A percentile compares a stretch with the other conserved stretches of the same genome.
Conservation (phyloP, 2,797 vertebrate genomes). For the Phalloptychus januarius region DNA sequence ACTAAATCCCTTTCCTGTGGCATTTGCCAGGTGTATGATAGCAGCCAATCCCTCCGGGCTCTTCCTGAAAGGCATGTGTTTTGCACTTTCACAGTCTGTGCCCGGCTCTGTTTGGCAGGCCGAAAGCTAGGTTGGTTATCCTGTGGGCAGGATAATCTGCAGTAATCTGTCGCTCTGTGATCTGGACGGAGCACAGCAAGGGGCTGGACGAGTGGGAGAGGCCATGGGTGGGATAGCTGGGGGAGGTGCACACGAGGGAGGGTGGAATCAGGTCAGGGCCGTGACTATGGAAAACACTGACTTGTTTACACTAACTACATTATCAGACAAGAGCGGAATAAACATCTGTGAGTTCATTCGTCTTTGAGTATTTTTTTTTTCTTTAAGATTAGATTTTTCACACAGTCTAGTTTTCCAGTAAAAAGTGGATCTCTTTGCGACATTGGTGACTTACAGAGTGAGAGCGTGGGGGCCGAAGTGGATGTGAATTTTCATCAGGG, state of each 20-base stretch:
- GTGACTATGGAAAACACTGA: slow-evolving; percentile 8
- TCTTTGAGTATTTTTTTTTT: not conserved
- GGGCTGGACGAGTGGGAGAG: slow-evolving; percentile 40
- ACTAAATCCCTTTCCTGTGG: slow-evolving; percentile 58
- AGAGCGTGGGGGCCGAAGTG: slow-evolving; percentile 31
- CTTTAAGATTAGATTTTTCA: not conserved
- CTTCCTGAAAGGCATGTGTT: slow-evolving; percentile 61
- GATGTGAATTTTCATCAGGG: slow-evolving; percentile 46
- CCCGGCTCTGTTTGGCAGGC: slow-evolving; percentile 35
- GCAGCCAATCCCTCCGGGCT: slow-evolving; percentile 40
- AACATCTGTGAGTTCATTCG: not conserved
- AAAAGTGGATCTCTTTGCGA: slow-evolving; percentile 19
- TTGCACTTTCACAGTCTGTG: slow-evolving; percentile 47
- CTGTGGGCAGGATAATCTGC: slow-evolving; percentile 75
- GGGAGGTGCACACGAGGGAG: not conserved
- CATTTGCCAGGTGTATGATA: slow-evolving; percentile 63
- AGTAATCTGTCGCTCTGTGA: slow-evolving; percentile 75
- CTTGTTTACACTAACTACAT: not conserved
- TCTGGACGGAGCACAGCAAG: slow-evolving; percentile 60
- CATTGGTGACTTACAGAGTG: slow-evolving; percentile 31
- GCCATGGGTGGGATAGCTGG: slow-evolving; percentile 15
- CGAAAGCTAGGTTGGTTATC: slow-evolving; percentile 48
- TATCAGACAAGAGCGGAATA: not conserved
- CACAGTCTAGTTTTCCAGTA: not conserved
- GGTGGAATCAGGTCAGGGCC: slow-evolving; percentile 14